Conservation (phyloP, 2,888 invertebrate genomes). For the Hirtodrosophila alboralis region DNA sequence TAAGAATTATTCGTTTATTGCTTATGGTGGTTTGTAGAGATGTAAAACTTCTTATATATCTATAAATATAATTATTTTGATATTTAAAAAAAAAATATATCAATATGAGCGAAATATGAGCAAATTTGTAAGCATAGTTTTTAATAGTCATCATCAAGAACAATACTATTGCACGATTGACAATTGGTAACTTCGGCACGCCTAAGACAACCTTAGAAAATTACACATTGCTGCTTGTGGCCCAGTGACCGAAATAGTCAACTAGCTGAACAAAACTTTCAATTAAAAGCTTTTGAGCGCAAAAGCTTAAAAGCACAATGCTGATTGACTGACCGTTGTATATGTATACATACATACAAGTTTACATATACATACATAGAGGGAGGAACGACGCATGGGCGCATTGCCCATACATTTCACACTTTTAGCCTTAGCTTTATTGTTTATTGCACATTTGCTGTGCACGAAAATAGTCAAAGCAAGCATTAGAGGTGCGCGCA, state of each 20-base stretch:
- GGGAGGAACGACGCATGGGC: too few relatives aligned
- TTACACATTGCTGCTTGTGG: conserved; percentile 14
- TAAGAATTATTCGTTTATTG: too few relatives aligned
- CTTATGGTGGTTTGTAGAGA: too few relatives aligned
- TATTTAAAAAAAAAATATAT: too few relatives aligned
- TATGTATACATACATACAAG: neutral
- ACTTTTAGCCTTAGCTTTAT: conserved; percentile 27
- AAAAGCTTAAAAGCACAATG: conserved; percentile 29
- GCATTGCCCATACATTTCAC: conserved; percentile 24
- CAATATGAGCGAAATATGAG: too few relatives aligned
- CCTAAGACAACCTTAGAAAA: too few relatives aligned
- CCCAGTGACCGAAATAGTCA: conserved; percentile 63
- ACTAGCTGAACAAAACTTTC: conserved; percentile 30
- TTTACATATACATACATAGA: neutral
- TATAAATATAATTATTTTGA: too few relatives aligned
- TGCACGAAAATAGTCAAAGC: conserved; percentile 55
- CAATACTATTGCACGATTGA: too few relatives aligned
- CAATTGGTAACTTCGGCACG: too few relatives aligned
- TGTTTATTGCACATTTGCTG: conserved; percentile 30
- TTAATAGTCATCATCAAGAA: too few relatives aligned
- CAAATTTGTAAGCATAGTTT: too few relatives aligned
- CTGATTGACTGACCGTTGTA: neutral
- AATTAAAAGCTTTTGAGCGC: conserved; percentile 24
- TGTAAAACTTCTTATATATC: too few relatives aligned
- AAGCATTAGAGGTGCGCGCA: conserved; percentile 38